phyloP scores from a whole-genome alignment of 2,888 invertebrate genomes.

The Dysmachus trigonus region DNA sequence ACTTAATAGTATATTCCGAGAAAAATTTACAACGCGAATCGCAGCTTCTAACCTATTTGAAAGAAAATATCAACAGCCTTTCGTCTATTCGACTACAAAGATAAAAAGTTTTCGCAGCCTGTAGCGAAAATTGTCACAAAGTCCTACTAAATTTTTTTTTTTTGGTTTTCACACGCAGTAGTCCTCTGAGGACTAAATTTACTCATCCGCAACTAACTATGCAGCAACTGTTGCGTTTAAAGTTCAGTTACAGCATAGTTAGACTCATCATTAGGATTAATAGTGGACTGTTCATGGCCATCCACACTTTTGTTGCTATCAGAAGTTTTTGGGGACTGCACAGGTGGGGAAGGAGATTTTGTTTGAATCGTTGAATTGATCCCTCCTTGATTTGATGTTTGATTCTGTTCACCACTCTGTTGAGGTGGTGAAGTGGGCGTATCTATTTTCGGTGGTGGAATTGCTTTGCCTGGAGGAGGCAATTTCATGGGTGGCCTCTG shows the following conservation, averaged over 20 bases:
- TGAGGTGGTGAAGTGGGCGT: constrained; percentile 60
- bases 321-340: constrained; percentile 17
- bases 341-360: constrained; percentile 43
- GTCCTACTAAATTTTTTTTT: not conserved
- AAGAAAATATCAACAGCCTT: constrained; percentile 36
- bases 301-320: constrained; percentile 5
- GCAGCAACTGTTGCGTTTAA: constrained; percentile 53
- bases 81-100: constrained; percentile 28
- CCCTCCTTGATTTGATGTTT: constrained; percentile 46
- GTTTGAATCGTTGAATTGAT: constrained; percentile 39
- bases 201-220: constrained; percentile 1
- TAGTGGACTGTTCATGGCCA: constrained; percentile 49
- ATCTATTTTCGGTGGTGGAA: constrained; percentile 64
- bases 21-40: constrained; percentile 22
- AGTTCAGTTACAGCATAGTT: constrained; percentile 65
- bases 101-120: constrained; percentile 38
- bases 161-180: not conserved
- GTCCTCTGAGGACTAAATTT: not conserved
- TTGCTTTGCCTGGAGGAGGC: constrained; percentile 64
- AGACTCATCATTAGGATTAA: constrained; percentile 63
- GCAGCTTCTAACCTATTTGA: constrained; percentile 29
- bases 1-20: not conserved
- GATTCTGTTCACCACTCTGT: constrained; percentile 37
- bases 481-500: constrained; percentile 64
- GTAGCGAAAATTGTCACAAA: constrained; percentile 34